Percentiles rank a stretch among this genome's conserved stretches.
These are phyloP conservation scores for Drosophila demipolita DNA, from an alignment of 2,888 invertebrate genomes.

Conservation along the genomic window DNA sequence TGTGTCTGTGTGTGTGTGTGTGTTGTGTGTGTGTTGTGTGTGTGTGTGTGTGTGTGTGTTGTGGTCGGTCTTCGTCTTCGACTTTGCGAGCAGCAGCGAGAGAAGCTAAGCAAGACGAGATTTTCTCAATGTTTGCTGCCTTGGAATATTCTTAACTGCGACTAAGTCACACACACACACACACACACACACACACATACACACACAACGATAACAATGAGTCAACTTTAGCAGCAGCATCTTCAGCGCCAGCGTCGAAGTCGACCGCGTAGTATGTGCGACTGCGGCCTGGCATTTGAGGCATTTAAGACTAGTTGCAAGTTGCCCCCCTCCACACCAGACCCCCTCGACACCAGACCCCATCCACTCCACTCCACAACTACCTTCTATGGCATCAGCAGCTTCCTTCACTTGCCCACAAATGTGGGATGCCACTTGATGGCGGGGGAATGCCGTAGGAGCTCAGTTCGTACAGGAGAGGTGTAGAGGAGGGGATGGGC, in stretches of 20 bases:
- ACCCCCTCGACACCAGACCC: not conserved
- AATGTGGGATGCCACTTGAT: constrained; percentile 80
- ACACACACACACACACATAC: constrained; percentile 6
- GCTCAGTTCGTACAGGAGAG: constrained; percentile 17
- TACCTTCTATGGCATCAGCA: not conserved
- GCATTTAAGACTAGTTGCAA: constrained; percentile 31
- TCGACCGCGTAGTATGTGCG: constrained; percentile 74
- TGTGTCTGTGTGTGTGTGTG: constrained; percentile 1
- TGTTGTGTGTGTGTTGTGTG: not conserved
- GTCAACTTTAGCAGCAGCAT: constrained; percentile 42
- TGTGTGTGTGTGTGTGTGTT: constrained; percentile 34
- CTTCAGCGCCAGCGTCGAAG: constrained; percentile 51
- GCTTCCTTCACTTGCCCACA: constrained; percentile 60
- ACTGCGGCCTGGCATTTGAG: constrained; percentile 64
- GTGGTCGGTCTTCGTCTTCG: constrained; percentile 53
- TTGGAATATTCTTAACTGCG: constrained; percentile 69
- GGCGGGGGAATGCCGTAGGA: constrained; percentile 65
- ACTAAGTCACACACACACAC: constrained; percentile 36
- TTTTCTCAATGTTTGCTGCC: constrained; percentile 58
- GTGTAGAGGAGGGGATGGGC: not conserved
- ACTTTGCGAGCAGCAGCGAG: constrained; percentile 47
- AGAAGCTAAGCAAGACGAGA: constrained; percentile 48
- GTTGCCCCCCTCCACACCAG: not conserved
- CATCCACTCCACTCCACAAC: not conserved
- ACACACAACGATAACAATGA: constrained; percentile 38